phyloP scores from a whole-genome alignment of 2,113 vertebrate genomes.

The Ginglymostoma cirratum region DNA sequence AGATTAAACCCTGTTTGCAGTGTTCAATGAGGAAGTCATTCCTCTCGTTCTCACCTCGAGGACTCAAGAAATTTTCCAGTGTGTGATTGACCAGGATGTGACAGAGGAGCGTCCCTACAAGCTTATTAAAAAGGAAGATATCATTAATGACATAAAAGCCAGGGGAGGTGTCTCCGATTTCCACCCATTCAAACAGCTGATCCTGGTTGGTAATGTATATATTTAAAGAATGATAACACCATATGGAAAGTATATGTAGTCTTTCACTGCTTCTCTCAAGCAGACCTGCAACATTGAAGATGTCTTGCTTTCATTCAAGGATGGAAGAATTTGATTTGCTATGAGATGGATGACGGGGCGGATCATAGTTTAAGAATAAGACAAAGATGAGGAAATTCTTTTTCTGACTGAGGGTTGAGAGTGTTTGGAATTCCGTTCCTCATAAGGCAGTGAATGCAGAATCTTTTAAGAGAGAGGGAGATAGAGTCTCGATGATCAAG shows the following conservation, averaged over 20 bases:
- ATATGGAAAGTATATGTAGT: neutral
- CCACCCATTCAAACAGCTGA: constrained; percentile 66
- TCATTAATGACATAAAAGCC: constrained; percentile 70
- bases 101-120: constrained; percentile 70
- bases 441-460: no score
- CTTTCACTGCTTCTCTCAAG: no score
- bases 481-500: no score
- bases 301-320: no score
- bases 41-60: constrained; percentile 77
- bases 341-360: no score
- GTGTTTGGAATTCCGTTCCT: no score
- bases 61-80: constrained; percentile 81
- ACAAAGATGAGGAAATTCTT: no score
- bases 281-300: no score
- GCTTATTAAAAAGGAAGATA: constrained; percentile 73
- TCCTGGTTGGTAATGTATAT: constrained; percentile 58
- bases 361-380: no score
- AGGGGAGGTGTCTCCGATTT: constrained; percentile 85
- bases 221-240: neutral
- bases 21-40: constrained; percentile 69
- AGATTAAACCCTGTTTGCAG: constrained; percentile 48
- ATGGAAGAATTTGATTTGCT: no score
- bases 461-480: no score
- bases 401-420: no score
- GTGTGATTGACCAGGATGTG: constrained; percentile 67